Evolutionary conservation across 2,797 vertebrate genomes (phyloP), one percentile per base, ranked within the genome.

Genomic region (Pelodytes ibericus): DNA sequence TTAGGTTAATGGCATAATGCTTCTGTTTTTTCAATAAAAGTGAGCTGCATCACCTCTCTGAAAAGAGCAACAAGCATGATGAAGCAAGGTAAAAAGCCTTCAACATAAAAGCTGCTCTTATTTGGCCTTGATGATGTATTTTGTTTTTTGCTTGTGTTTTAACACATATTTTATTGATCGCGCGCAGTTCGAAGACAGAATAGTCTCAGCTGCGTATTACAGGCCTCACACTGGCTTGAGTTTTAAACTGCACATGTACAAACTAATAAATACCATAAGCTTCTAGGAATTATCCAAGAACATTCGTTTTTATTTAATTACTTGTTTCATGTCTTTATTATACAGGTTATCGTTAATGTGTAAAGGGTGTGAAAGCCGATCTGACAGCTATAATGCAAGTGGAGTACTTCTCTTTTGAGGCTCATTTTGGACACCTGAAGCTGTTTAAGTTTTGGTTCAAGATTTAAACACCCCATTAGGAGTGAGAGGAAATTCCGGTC

Each of bases 1-100:
- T 84, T 83, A 86, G 81, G 86, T 89, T 91, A 92, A 90, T 87
- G 86, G 87, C 80, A 41, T 91, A 92, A 92, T 90, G 87, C 82
- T 89, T 85, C 80, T 85, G 80, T 77, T 88, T 84, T 86, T 83
- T 71, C 83, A 79, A 89, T 65, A 87, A 87, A 85, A 85, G 72
- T 63, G 80, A 72, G 82, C 77, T 86, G 84, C 82, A 82, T 79
- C 80, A 86, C 74, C 78, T 83, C 83, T 73, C 25, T 39, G 11
- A 10, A 69, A 53, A 56, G 30, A 4, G 47, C 29, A 69, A 29
- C 65, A n/a, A 47, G 41, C 71, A 74, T 10, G 47, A n/a, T 20
- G 49, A 26, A 47, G 57, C 24, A 69, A 68, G 64, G 57, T 79
- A 68, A 62, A 63, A 25, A 25, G 62, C 58, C 36, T 16, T 59